Percentiles rank a stretch among this genome's conserved stretches.
Conservation (phyloP, 2,888 invertebrate genomes). For the Molorchus minor region DNA sequence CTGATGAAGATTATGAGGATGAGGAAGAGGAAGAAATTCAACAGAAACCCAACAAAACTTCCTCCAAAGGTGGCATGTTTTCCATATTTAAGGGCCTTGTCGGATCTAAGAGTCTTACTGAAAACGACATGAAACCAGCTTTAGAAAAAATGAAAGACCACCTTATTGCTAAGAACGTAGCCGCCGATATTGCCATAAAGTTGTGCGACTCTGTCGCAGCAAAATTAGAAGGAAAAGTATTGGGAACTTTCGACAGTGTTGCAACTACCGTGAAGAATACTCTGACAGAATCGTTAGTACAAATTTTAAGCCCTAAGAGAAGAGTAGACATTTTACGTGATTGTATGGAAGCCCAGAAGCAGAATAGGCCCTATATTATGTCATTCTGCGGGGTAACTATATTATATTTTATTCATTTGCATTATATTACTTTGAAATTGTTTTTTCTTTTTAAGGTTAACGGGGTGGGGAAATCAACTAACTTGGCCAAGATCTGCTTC, state of each 20-base stretch:
- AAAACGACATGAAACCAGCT: conserved; percentile 83
- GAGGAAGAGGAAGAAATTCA: conserved; percentile 65
- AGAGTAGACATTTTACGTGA: conserved; percentile 97
- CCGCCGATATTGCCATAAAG: conserved; percentile 92
- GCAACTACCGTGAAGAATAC: conserved; percentile 87
- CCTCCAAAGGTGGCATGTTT: conserved; percentile 73
- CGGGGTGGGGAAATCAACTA: conserved; percentile 99
- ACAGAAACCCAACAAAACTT: conserved; percentile 39
- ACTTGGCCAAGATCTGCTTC: conserved; percentile 98
- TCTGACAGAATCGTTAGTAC: conserved; percentile 89
- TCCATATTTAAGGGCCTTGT: conserved; percentile 85
- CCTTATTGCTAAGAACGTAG: conserved; percentile 96
- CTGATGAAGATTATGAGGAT: conserved; percentile 72
- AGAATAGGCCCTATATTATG: conserved; percentile 91
- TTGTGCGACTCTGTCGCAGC: conserved; percentile 91
- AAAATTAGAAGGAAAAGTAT: conserved; percentile 89
- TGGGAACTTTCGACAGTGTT: conserved; percentile 96
- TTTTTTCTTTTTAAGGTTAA: conserved; percentile 65
- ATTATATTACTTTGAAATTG: conserved; percentile 9
- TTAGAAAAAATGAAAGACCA: conserved; percentile 96
- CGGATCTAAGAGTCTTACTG: conserved; percentile 86
- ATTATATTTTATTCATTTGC: conserved; percentile 2
- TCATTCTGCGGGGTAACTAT: conserved; percentile 89
- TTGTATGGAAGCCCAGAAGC: conserved; percentile 84
- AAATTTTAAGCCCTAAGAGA: conserved; percentile 92